Base-by-base conservation (phyloP, 2,113 vertebrate species). In the Microtus ochrogaster region DNA sequence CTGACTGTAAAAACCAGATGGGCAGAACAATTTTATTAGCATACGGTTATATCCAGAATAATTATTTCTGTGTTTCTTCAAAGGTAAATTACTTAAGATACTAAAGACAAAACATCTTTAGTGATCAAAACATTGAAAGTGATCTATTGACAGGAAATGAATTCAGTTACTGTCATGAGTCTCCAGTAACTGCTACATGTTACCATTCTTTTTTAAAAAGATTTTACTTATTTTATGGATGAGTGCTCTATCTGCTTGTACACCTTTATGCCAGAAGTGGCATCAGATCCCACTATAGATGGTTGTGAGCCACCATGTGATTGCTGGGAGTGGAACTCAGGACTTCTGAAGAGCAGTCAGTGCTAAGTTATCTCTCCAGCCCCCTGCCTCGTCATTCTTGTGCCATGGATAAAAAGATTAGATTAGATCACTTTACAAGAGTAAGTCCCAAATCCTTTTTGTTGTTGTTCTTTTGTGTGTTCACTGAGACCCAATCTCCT, bases 1-100 rank as follows among this genome's bases (percentile, higher is more conserved):
- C 99, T 47, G 99, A 98, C 99, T 99, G 98, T 87, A 92, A 98
- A 98, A 95, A 98, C 52, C 97, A 97, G 52, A 79, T 49, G 76
- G 44, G 87, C 39, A 63, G 28, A 92, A 96, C 61, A 84, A 65
- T 84, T 97, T 95, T 87, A 96, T 86, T 36, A 61, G 22, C 3
- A 55, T 68, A 49, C 17, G 33, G 70, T 28, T 92, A 3, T 81
- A 74, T 58, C 33, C 87, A 58, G 33, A 81, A 33, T 65, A 83
- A 61, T 21, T 28, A 73, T 7, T 87, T 36, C 26, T 81, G 10
- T 55, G 55, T 78, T n/a, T 86, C 4, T 63, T 95, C 84, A 92
- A 79, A 83, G 95, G 61, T 30, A 14, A 90, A 86, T 74, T 44
- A 90, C 33, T 89, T 63, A 95, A 77, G 28, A 61, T 72, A 91